Base-by-base conservation (phyloP, 2,797 vertebrate species). In the Hippoglossus hippoglossus region DNA sequence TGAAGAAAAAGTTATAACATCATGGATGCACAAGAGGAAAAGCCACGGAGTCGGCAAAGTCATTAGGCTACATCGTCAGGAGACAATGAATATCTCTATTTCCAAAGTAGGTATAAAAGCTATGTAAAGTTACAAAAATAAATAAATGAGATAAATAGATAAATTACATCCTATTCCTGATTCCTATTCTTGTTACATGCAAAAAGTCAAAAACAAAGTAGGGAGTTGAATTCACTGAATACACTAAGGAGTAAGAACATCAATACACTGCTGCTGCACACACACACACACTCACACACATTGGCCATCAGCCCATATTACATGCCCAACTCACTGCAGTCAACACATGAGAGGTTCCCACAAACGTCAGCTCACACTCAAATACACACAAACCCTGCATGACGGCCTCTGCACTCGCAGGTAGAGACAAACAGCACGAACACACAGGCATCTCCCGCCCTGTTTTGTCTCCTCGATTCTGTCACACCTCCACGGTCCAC, bases 141-240 rank as follows among this genome's bases (percentile, higher is more conserved):
- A 9, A 28, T 6, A 28, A 28, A 28, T 28, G n/a, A 31, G 8
- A 31, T 31, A 31, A 2, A 2, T 31, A 31, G 5, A 28, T 28
- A 31, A 36, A 12, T 36, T 12, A 36, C 34, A 36, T 12, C 34
- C 34, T 12, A 11, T 36, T 36, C 36, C 36, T 39, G 12, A 13
- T 39, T 39, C 36, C 11, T 39, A 13, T 39, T 12, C 12, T 39
- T 47, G 56, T 75, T 69, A 63, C 44, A 49, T 31, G 24, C 18
- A 15, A 31, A 66, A 44, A 77, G 28, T 54, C 26, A 49, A 41
- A 61, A 60, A 63, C 71, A 85, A 85, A 71, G 68, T 47, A 59
- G 25, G 64, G 71, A 65, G 64, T 80, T 76, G 65, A 76, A 86
- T 89, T 82, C 56, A 73, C 55, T 31, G 12, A 39, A 39, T 39